These are phyloP conservation scores for Spondyliosoma cantharus DNA, from an alignment of 2,797 vertebrate genomes.

Conservation along the genomic window DNA sequence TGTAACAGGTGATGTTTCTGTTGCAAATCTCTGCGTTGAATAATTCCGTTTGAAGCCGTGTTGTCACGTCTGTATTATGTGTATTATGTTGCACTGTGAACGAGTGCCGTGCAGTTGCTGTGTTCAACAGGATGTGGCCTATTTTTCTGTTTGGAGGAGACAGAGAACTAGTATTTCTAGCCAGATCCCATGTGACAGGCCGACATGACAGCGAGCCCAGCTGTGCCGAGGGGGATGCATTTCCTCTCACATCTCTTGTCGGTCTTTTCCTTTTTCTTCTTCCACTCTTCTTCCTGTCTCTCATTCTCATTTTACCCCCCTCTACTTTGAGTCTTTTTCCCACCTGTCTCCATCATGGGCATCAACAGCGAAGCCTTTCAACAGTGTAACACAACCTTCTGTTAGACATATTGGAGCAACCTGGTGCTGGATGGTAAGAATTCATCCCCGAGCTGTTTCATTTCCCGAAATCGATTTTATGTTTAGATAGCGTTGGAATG, in stretches of 20 bases:
- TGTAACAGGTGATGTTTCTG: conserved; percentile 32
- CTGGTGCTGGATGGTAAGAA: neutral
- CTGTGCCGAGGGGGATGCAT: conserved; percentile 52
- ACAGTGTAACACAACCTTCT: conserved; percentile 5
- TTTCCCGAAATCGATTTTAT: too few species aligned
- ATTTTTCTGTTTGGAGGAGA: conserved; percentile 65
- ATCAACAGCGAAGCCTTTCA: neutral
- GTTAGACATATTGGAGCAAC: neutral
- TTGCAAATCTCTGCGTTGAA: conserved; percentile 12
- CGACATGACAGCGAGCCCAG: conserved; percentile 60
- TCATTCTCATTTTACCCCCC: conserved; percentile 11
- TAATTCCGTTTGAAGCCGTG: conserved; percentile 41
- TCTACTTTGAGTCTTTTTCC: conserved; percentile 26
- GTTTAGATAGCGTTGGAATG: too few species aligned
- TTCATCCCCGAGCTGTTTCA: neutral
- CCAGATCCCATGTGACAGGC: conserved; percentile 66
- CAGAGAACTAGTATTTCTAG: conserved; percentile 54
- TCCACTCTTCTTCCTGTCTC: conserved; percentile 16
- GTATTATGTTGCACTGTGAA: conserved; percentile 39
- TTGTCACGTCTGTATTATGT: conserved; percentile 28
- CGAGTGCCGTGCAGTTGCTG: conserved; percentile 49
- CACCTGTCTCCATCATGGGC: conserved; percentile 10
- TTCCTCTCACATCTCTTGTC: conserved; percentile 46
- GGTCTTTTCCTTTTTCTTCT: conserved; percentile 7
- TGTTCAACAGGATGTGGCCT: conserved; percentile 61